phyloP scores from a whole-genome alignment of 2,888 invertebrate genomes.

The Nasonovia ribisnigri region DNA sequence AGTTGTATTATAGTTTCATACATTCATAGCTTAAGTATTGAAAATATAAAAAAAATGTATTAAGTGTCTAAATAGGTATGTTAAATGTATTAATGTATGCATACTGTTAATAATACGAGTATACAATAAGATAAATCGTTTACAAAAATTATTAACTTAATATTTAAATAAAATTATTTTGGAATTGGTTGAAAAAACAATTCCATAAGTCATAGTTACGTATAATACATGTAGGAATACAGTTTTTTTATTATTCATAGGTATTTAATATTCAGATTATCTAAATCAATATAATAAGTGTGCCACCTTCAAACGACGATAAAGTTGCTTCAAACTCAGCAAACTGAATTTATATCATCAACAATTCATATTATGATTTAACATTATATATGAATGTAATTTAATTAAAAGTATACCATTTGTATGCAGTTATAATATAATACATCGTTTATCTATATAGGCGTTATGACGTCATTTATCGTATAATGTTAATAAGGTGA shows the following conservation, averaged over 20 bases:
- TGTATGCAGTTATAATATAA: neutral
- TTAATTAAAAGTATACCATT: neutral
- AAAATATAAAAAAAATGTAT: neutral
- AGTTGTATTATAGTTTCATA: neutral
- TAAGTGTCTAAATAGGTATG: neutral
- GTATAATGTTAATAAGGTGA: slow-evolving; percentile 5
- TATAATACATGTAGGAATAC: neutral
- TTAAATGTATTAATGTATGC: neutral
- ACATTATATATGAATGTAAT: neutral
- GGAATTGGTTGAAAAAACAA: neutral
- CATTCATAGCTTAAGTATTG: neutral
- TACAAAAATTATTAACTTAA: neutral
- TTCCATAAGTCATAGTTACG: neutral
- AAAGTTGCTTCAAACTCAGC: neutral
- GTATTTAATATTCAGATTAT: neutral
- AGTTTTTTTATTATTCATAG: neutral
- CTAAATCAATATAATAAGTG: neutral
- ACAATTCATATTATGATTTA: neutral
- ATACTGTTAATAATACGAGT: neutral
- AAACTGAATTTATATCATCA: neutral
- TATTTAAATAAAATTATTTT: neutral
- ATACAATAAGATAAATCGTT: neutral
- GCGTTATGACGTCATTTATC: neutral
- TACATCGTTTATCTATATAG: neutral
- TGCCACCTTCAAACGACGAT: neutral